Evolutionary conservation across 2,888 invertebrate species (phyloP).

Genomic region (Drosophila phalerata): DNA sequence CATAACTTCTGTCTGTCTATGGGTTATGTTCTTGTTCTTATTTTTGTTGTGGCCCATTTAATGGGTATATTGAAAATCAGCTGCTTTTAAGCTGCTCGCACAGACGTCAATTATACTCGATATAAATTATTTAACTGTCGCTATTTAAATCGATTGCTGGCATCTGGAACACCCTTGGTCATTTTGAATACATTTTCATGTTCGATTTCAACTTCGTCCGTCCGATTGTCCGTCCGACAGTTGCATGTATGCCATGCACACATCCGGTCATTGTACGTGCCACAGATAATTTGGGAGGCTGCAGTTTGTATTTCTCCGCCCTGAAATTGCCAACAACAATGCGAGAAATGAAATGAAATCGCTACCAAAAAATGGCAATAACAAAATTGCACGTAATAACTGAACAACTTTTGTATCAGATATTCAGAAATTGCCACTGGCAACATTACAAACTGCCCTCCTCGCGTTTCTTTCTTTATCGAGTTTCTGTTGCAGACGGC

Average conservation of each 20-base stretch:
- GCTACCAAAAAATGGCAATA: constrained; percentile 19
- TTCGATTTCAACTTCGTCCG: constrained; percentile 26
- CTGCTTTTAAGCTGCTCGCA: constrained; percentile 33
- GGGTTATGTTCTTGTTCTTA: constrained; percentile 22
- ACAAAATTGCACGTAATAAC: constrained; percentile 36
- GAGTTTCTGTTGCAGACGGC: constrained; percentile 6
- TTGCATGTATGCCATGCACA: constrained; percentile 50
- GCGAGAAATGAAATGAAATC: constrained; percentile 6
- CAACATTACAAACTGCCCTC: constrained; percentile 9
- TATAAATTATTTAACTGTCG: constrained; percentile 57
- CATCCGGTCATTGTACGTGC: constrained; percentile 67
- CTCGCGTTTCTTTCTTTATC: neutral
- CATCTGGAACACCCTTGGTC: constrained; percentile 23
- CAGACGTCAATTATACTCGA: constrained; percentile 28
- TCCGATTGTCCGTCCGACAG: constrained; percentile 15
- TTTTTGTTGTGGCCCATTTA: constrained; percentile 34
- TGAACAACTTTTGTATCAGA: constrained; percentile 9
- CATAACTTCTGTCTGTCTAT: neutral
- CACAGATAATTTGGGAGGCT: constrained; percentile 48
- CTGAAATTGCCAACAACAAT: constrained; percentile 1
- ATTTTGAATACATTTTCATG: constrained; percentile 8
- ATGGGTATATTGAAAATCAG: constrained; percentile 50
- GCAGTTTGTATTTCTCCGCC: constrained; percentile 38
- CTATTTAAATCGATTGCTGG: constrained; percentile 29
- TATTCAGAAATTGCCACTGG: constrained; percentile 15